These are phyloP conservation scores for Ardeotis arabs DNA, from an alignment of 2,113 vertebrate genomes.

Conservation along the genomic window DNA sequence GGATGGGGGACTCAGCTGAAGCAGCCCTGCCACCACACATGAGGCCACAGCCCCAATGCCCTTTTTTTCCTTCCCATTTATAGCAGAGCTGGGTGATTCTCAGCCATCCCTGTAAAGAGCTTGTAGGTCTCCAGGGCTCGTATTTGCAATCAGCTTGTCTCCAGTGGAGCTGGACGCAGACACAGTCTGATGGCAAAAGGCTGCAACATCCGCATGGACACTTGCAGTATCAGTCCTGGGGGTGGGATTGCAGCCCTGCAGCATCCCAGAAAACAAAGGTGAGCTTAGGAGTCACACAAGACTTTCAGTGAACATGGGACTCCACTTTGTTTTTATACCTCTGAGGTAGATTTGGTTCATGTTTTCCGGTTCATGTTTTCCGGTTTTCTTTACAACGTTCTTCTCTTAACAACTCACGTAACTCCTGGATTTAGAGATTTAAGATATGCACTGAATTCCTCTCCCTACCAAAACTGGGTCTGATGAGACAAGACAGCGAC, in stretches of 20 bases:
- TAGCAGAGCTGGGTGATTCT: neutral
- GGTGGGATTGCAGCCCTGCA: neutral
- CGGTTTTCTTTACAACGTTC: neutral
- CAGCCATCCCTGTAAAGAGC: neutral
- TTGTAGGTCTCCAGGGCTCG: fast-evolving
- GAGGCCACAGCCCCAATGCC: neutral
- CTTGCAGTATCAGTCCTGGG: neutral
- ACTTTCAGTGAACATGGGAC: fast-evolving
- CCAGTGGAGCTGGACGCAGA: neutral
- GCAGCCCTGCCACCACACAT: neutral
- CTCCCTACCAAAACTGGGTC: neutral
- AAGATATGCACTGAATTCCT: neutral
- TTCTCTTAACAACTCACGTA: neutral
- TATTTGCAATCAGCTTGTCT: neutral
- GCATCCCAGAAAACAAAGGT: neutral
- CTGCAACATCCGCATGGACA: fast-evolving
- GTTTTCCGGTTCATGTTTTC: neutral
- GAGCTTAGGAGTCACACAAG: neutral
- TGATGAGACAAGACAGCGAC: fast-evolving
- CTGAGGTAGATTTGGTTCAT: neutral
- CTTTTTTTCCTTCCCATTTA: neutral
- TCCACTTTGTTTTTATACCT: neutral
- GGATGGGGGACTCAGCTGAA: neutral
- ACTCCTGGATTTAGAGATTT: neutral
- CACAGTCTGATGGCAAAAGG: fast-evolving